Evolutionary conservation across 2,888 invertebrate species (phyloP).

Genomic region (Drosophila multiciliata): DNA sequence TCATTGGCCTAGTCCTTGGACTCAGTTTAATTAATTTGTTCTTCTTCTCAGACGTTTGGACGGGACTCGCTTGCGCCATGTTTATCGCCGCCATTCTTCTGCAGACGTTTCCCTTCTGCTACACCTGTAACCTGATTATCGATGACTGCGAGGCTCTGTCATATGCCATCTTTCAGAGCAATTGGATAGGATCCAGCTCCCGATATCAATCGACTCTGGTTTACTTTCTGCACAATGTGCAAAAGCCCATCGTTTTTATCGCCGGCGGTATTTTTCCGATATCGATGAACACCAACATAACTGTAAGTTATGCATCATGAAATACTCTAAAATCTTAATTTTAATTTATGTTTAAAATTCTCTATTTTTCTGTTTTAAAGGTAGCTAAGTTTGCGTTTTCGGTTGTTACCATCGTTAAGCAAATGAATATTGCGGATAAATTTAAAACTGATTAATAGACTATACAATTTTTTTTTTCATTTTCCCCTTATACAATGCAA

Average conservation of each 20-base stretch:
- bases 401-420: conserved; percentile 61
- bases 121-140: conserved; percentile 68
- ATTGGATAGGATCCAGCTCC: conserved; percentile 65
- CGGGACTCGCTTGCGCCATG: conserved; percentile 60
- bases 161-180: conserved; percentile 71
- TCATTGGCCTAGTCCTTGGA: conserved; percentile 67
- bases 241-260: conserved; percentile 58
- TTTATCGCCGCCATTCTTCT: conserved; percentile 59
- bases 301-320: conserved; percentile 48
- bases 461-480: too few relatives aligned
- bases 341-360: background rate
- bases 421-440: conserved; percentile 51
- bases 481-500: too few relatives aligned
- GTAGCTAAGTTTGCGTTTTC: conserved; percentile 76
- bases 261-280: conserved; percentile 71
- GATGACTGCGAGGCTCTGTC: conserved; percentile 68
- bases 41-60: conserved; percentile 62
- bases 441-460: too few relatives aligned
- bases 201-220: conserved; percentile 62
- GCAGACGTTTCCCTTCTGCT: conserved; percentile 77
- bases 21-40: conserved; percentile 67
- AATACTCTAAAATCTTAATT: background rate
- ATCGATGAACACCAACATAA: conserved; percentile 67
- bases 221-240: conserved; percentile 73
- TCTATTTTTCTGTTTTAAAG: conserved; percentile 32